Evolutionary conservation across 2,797 vertebrate genomes (phyloP).

Genomic region (Chaunax sp.): DNA sequence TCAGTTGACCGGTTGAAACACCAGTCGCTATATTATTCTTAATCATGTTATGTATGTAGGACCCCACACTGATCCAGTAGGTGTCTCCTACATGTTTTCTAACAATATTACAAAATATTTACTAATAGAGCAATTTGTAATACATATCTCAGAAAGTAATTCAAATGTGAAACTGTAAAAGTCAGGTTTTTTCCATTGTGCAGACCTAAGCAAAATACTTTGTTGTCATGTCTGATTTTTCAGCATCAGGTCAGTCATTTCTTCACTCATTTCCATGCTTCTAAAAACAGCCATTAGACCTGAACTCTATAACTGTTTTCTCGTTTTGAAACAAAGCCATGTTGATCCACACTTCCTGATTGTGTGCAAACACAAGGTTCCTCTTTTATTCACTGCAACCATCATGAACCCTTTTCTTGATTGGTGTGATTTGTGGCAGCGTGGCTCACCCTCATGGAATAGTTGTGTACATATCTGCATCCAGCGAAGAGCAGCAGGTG

Average conservation of each 20-base stretch:
- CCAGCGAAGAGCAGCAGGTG: constrained; percentile 19
- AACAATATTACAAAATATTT: no score
- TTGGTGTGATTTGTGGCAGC: constrained; percentile 29
- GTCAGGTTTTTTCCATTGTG: no score
- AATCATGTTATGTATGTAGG: no score
- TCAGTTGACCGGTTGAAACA: not conserved
- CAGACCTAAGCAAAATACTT: no score
- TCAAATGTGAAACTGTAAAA: no score
- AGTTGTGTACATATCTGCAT: constrained; percentile 36
- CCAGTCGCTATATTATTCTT: not conserved
- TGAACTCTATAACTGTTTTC: constrained; percentile 25
- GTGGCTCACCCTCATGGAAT: constrained; percentile 12
- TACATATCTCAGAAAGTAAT: no score
- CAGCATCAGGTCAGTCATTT: not conserved
- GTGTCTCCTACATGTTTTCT: no score
- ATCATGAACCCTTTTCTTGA: constrained; percentile 40
- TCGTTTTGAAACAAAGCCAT: constrained; percentile 44
- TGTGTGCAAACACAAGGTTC: constrained; percentile 65
- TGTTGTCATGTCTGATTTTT: not conserved
- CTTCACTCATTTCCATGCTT: not conserved
- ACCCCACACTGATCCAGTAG: no score
- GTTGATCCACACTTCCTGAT: constrained; percentile 67
- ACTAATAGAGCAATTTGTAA: no score
- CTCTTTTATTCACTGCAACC: constrained; percentile 30
- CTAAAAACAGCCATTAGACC: constrained; percentile 13